Percentiles rank a stretch among this genome's conserved stretches.
phyloP scores from a whole-genome alignment of 2,888 invertebrate species.

The Aporophyla lueneburgensis region DNA sequence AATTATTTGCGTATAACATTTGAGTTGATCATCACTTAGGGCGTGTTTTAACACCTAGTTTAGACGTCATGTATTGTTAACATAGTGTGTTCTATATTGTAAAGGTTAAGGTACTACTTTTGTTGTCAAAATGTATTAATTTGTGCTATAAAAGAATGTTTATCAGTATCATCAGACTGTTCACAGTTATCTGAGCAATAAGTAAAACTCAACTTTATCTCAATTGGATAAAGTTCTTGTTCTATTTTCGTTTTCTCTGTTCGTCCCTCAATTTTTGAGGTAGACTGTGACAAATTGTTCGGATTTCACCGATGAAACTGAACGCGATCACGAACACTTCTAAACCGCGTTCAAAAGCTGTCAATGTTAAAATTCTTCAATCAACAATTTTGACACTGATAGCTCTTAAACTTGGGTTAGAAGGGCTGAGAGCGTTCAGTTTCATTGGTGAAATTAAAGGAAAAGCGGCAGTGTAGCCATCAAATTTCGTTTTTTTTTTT shows the following conservation, averaged over 20 bases:
- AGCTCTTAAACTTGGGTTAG: background rate
- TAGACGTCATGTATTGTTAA: conserved; percentile 37
- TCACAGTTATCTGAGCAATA: background rate
- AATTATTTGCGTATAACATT: conserved; percentile 32
- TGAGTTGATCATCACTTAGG: conserved; percentile 14
- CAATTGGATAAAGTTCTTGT: background rate
- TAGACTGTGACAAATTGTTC: background rate
- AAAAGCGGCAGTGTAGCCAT: too few relatives aligned
- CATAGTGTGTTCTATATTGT: background rate
- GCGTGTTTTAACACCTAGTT: conserved; percentile 37
- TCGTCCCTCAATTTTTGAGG: background rate
- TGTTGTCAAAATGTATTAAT: background rate
- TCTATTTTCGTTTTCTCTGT: background rate
- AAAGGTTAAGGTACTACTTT: conserved; percentile 3
- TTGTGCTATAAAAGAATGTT: background rate
- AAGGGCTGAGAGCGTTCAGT: background rate
- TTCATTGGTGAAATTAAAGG: background rate
- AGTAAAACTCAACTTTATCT: background rate
- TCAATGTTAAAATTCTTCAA: background rate
- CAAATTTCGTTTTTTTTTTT: too few relatives aligned
- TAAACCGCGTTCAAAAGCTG: background rate
- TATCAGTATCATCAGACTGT: background rate
- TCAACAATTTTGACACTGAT: background rate
- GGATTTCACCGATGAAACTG: too few relatives aligned
- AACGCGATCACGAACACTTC: too few relatives aligned